Percentiles rank a stretch among this genome's conserved stretches.
These are phyloP conservation scores for Syngnathus scovelli DNA, from an alignment of 2,113 vertebrate genomes.

Conservation along the genomic window DNA sequence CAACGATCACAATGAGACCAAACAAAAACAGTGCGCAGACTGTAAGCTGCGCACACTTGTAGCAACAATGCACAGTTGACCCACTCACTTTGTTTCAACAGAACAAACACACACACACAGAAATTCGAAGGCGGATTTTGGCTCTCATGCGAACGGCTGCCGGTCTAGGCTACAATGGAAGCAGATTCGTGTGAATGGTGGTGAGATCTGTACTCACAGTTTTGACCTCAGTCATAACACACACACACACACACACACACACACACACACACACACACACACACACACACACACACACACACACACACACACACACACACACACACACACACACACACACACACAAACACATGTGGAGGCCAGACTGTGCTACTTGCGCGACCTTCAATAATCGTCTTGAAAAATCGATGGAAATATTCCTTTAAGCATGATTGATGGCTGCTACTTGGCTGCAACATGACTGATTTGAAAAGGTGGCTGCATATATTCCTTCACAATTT, in stretches of 20 bases:
- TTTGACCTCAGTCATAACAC: slow-evolving; percentile 32
- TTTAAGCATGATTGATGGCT: slow-evolving; percentile 68
- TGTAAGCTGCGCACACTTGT: slow-evolving; percentile 37
- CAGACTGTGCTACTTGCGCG: slow-evolving; percentile 29
- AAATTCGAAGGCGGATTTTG: slow-evolving; percentile 19
- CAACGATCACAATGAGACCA: slow-evolving; percentile 58
- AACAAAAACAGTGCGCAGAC: slow-evolving; percentile 55
- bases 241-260: background rate
- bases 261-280: slow-evolving; percentile 2
- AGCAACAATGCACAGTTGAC: slow-evolving; percentile 60
- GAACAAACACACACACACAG: slow-evolving; percentile 52
- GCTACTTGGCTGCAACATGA: slow-evolving; percentile 14
- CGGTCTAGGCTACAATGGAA: slow-evolving; percentile 46
- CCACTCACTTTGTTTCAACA: slow-evolving; percentile 50
- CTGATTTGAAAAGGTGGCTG: background rate
- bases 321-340: slow-evolving; percentile 5
- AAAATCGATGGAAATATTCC: slow-evolving; percentile 63
- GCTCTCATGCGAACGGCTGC: slow-evolving; percentile 35
- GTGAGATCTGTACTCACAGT: slow-evolving; percentile 33
- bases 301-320: slow-evolving; percentile 14
- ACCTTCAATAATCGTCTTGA: slow-evolving; percentile 59
- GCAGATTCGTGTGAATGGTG: slow-evolving; percentile 33
- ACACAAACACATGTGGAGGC: slow-evolving; percentile 13
- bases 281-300: slow-evolving; percentile 3
- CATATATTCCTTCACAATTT: background rate